Percentiles rank a stretch among this genome's conserved stretches.
These are phyloP conservation scores for Acrobasis suavella DNA, from an alignment of 2,888 invertebrate genomes.

Conservation along the genomic window DNA sequence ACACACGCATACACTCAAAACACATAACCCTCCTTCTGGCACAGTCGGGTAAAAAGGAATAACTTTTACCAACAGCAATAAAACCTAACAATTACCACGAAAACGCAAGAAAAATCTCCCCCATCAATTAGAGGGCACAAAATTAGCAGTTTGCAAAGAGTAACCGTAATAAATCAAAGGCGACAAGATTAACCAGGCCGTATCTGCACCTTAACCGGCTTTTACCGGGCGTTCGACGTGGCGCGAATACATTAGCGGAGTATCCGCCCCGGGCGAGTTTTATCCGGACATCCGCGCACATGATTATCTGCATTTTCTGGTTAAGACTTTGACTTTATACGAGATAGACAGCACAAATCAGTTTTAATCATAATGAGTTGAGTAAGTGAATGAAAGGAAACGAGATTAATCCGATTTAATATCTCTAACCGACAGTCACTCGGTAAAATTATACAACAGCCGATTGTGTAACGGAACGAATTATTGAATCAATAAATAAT, in stretches of 20 bases:
- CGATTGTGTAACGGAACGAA: too few species aligned
- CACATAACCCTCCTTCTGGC: too few species aligned
- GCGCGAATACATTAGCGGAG: slow-evolving; percentile 68
- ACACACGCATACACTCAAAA: too few species aligned
- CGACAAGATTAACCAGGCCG: slow-evolving; percentile 70
- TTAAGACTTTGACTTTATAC: slow-evolving; percentile 40
- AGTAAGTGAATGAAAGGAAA: too few species aligned
- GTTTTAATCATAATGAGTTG: neutral
- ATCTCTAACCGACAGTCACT: too few species aligned
- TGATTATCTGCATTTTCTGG: slow-evolving; percentile 55
- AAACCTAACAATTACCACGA: neutral
- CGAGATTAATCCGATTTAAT: too few species aligned
- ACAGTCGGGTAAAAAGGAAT: too few species aligned
- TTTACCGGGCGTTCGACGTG: slow-evolving; percentile 72
- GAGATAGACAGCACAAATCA: neutral
- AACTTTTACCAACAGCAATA: neutral
- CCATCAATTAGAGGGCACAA: slow-evolving; percentile 42
- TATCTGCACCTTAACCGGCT: slow-evolving; percentile 76
- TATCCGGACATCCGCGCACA: slow-evolving; percentile 58
- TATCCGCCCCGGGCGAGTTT: slow-evolving; percentile 47
- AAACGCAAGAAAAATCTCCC: slow-evolving; percentile 10
- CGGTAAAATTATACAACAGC: too few species aligned
- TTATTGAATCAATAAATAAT: too few species aligned
- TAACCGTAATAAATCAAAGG: slow-evolving; percentile 69
- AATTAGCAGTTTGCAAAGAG: slow-evolving; percentile 49